phyloP scores from a whole-genome alignment of 2,113 vertebrate species.

The Callipepla californica region DNA sequence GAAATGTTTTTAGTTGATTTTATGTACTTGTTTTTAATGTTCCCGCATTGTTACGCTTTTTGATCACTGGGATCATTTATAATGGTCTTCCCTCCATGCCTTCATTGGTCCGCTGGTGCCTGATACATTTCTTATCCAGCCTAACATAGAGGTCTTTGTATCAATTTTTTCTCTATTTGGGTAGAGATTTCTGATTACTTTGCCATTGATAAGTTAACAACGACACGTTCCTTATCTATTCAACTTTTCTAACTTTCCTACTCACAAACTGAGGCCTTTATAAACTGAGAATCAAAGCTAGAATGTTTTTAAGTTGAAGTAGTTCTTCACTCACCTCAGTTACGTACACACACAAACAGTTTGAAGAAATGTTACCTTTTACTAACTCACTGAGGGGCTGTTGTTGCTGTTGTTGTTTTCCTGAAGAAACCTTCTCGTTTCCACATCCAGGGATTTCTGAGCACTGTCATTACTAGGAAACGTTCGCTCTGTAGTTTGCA shows the following conservation, averaged over 20 bases:
- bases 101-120: not conserved
- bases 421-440: not conserved
- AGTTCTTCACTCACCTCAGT: not conserved
- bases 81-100: not conserved
- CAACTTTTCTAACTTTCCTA: not conserved
- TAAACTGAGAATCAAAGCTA: not conserved
- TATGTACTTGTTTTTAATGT: not conserved
- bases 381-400: not conserved
- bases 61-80: not conserved
- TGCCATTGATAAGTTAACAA: not conserved
- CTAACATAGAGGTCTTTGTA: not conserved
- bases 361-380: not conserved
- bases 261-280: not conserved
- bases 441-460: not conserved
- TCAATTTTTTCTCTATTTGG: not conserved
- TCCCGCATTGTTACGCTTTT: not conserved
- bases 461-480: not conserved
- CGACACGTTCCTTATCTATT: not conserved
- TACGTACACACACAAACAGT: not conserved
- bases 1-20: not conserved
- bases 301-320: not conserved
- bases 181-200: not conserved
- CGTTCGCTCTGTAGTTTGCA: not conserved
- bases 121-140: not conserved
- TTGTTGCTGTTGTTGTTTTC: not conserved